Evolutionary conservation across 1,140 invertebrate species (phyloP).

Genomic region (Sycobia sp.): DNA sequence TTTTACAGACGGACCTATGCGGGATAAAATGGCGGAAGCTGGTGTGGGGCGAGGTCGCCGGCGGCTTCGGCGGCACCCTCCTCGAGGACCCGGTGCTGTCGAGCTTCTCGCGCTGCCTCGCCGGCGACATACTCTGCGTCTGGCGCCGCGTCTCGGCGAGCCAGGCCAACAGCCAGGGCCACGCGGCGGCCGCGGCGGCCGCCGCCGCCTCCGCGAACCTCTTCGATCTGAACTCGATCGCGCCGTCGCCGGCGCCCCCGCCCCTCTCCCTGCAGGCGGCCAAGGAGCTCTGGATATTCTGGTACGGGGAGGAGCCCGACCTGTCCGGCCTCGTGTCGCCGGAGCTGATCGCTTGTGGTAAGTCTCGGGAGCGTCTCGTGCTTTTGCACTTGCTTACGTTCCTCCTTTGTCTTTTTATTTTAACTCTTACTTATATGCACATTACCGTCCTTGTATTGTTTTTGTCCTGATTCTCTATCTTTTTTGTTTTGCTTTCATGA

Average conservation of each 20-base stretch:
- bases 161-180: slow-evolving; percentile 56
- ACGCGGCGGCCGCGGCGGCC: slow-evolving; percentile 62
- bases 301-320: slow-evolving; percentile 97
- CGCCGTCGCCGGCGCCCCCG: slow-evolving; percentile 64
- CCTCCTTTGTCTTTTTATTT: too few species aligned
- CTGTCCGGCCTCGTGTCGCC: slow-evolving; percentile 80
- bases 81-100: slow-evolving; percentile 92
- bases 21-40: slow-evolving; percentile 99
- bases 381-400: too few species aligned
- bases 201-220: slow-evolving; percentile 66
- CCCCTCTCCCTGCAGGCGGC: slow-evolving; percentile 78
- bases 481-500: too few species aligned
- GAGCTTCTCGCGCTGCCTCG: slow-evolving; percentile 91
- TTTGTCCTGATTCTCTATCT: too few species aligned
- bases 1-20: slow-evolving; percentile 89
- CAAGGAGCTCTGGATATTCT: slow-evolving; percentile 99
- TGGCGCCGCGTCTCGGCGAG: slow-evolving; percentile 82
- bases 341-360: slow-evolving; percentile 78
- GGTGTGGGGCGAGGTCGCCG: slow-evolving; percentile 76
- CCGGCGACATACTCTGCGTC: slow-evolving; percentile 92
- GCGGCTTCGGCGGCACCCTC: slow-evolving; percentile 67
- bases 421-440: too few species aligned
- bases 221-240: slow-evolving; percentile 63
- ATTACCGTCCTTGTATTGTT: too few species aligned
- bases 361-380: slow-evolving; percentile 51